phyloP scores from a whole-genome alignment of 2,888 invertebrate species.

The Lottia scabra region DNA sequence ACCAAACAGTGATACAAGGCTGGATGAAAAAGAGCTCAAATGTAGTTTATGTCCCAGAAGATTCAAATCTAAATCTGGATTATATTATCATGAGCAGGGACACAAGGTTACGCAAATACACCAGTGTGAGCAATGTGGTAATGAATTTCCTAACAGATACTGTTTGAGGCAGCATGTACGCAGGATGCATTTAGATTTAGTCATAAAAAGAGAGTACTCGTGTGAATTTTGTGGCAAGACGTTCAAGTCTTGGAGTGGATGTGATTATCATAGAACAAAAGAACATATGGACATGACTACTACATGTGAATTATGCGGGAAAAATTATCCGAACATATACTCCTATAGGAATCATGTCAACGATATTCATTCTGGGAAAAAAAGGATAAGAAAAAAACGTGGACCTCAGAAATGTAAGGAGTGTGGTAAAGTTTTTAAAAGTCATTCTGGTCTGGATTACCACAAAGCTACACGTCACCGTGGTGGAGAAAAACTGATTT shows the following conservation, averaged over 20 bases:
- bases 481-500: background rate
- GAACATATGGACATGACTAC: background rate
- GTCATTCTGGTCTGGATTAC: background rate
- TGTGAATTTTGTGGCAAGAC: background rate
- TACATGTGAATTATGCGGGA: background rate
- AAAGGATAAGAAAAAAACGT: background rate
- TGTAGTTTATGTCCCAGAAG: background rate
- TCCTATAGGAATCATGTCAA: background rate
- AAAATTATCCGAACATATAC: background rate
- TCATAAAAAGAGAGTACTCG: background rate
- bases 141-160: background rate
- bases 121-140: background rate
- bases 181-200: background rate
- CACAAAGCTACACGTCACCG: background rate
- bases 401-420: background rate
- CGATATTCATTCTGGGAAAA: background rate
- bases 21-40: background rate
- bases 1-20: background rate
- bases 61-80: background rate
- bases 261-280: background rate
- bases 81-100: background rate
- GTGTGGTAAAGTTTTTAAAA: background rate
- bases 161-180: background rate
- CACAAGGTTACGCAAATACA: background rate
- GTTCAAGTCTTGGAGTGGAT: background rate